These are phyloP conservation scores for Anableps anableps DNA, from an alignment of 2,797 vertebrate species.

Conservation along the genomic window DNA sequence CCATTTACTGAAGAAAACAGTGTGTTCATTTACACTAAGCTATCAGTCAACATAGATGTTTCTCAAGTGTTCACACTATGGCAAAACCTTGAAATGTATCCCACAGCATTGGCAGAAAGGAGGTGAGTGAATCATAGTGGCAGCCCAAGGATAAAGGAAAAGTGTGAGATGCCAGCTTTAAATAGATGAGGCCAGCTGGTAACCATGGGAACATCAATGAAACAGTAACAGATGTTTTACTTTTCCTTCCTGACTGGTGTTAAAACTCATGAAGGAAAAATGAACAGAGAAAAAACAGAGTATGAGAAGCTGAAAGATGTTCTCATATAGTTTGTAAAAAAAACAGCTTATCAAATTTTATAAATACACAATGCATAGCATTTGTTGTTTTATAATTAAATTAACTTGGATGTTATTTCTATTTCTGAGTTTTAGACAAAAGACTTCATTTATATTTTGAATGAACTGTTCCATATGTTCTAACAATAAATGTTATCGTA, in stretches of 20 bases:
- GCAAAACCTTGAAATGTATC: conserved; percentile 32
- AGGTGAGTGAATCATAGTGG: conserved; percentile 68
- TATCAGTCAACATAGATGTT: conserved; percentile 27
- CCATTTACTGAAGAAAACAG: background rate
- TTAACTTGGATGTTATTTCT: background rate
- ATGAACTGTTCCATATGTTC: too few relatives aligned
- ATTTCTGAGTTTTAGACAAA: too few relatives aligned
- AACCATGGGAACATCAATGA: conserved; percentile 76
- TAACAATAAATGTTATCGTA: too few relatives aligned
- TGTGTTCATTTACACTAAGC: background rate
- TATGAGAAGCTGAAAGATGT: background rate
- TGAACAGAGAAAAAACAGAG: background rate
- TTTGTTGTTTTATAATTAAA: background rate
- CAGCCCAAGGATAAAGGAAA: conserved; percentile 62
- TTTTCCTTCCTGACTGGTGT: conserved; percentile 28
- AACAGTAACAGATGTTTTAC: conserved; percentile 60
- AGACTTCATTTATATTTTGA: too few relatives aligned
- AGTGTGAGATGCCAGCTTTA: conserved; percentile 65
- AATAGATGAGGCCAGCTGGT: conserved; percentile 79
- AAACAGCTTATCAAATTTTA: background rate
- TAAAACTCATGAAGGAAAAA: conserved; percentile 41
- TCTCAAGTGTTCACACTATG: conserved; percentile 18
- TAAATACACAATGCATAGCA: background rate
- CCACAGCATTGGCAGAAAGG: conserved; percentile 49
- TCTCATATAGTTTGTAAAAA: background rate